Conservation (phyloP, 1,140 invertebrate species). For the Ceratosolen solmsi region DNA sequence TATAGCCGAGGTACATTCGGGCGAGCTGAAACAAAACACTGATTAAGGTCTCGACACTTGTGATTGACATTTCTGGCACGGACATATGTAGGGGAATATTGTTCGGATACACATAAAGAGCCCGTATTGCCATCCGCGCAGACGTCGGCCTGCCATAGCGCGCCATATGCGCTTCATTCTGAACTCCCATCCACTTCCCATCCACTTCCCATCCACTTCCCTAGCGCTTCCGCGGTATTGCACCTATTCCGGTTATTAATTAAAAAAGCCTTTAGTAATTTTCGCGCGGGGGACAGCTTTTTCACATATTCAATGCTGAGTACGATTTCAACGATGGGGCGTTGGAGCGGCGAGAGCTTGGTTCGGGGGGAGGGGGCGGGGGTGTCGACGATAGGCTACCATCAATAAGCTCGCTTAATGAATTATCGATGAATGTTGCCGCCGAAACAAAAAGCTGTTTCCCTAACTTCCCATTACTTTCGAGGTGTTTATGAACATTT, state of each 20-base stretch:
- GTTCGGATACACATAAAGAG: constrained; percentile 7
- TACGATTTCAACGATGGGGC: too few relatives aligned
- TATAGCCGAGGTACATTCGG: neutral
- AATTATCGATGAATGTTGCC: constrained; percentile 19
- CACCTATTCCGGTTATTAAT: constrained; percentile 37
- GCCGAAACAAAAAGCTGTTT: neutral
- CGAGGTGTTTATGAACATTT: neutral
- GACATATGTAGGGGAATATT: constrained; percentile 52
- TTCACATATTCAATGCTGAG: too few relatives aligned
- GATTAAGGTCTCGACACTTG: constrained; percentile 52
- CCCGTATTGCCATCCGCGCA: neutral
- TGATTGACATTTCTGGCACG: constrained; percentile 57
- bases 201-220: neutral
- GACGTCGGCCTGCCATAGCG: neutral
- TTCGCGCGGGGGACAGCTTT: neutral
- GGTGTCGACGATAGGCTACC: too few relatives aligned
- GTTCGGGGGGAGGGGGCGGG: too few relatives aligned
- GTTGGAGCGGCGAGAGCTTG: too few relatives aligned
- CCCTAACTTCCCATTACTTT: neutral
- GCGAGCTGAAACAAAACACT: constrained; percentile 54
- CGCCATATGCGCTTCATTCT: constrained; percentile 1
- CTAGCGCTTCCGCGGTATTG: neutral
- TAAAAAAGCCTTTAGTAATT: constrained; percentile 24
- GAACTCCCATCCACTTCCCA: too few relatives aligned
- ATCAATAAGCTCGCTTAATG: neutral